phyloP scores from a whole-genome alignment of 2,888 invertebrate species.

The Tanypteryx hageni region DNA sequence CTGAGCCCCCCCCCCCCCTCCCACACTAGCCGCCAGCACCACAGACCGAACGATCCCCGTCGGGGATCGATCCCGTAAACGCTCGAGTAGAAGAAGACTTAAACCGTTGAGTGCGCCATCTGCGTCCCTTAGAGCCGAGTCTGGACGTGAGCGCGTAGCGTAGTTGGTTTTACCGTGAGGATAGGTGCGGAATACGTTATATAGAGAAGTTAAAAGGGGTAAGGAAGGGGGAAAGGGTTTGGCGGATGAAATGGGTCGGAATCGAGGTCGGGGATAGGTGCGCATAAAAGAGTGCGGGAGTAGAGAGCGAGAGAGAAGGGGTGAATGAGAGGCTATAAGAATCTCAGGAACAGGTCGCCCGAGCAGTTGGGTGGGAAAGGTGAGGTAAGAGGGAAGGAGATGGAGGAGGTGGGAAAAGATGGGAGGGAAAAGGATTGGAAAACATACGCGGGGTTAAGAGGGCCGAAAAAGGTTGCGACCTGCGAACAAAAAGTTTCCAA shows the following conservation, averaged over 20 bases:
- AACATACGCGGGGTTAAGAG: background rate
- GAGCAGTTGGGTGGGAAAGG: background rate
- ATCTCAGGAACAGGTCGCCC: background rate
- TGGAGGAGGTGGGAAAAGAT: background rate
- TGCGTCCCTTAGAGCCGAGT: background rate
- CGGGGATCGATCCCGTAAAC: background rate
- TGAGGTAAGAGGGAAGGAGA: background rate
- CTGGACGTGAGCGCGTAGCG: background rate
- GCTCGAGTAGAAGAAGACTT: background rate
- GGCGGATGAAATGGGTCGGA: background rate
- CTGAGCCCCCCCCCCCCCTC: background rate
- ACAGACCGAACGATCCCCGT: background rate
- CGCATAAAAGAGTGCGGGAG: background rate
- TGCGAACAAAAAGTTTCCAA: background rate
- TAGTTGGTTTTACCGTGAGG: background rate
- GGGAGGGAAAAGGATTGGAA: background rate
- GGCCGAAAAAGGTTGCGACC: background rate
- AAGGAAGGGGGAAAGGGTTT: background rate
- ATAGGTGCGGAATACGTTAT: background rate
- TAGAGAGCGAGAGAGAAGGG: background rate
- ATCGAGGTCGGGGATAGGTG: background rate
- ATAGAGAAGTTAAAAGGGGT: background rate
- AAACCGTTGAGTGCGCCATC: background rate
- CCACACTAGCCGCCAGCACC: background rate
- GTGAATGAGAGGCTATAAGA: background rate